Evolutionary conservation across 2,888 invertebrate species (phyloP), one percentile per base, ranked within the genome.

Genomic region (Volucella inflata): DNA sequence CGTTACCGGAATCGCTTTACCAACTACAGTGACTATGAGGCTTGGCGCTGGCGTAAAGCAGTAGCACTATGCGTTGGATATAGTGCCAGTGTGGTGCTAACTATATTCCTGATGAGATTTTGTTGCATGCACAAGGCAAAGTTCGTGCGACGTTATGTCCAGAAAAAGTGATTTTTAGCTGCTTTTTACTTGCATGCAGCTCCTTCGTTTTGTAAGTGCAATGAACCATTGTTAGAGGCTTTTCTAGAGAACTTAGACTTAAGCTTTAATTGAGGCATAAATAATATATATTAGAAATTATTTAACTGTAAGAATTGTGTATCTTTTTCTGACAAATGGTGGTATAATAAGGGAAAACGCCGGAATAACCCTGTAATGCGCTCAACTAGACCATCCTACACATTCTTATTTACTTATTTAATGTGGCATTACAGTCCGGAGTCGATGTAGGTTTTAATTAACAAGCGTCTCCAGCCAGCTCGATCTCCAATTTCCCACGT

Each of bases 1-100:
- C 94, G 95, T 87, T 95, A 94, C 88, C 93, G 95, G 30, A 96
- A 96, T 91, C 93, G 95, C 40, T 96, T 96, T 89, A 87, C 88
- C 0, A 89, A 90, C 60, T 90, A 90, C 89, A 87, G 79, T 3
- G 92, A 92, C 62, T 92, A 91, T 76, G 88, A 91, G 46, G 88
- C 90, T 38, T 92, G 92, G 92, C 89, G 90, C 4, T 89, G 89
- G 50, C 89, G 91, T 6, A 91, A 91, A 60, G 88, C 89, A 17
- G 88, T 90, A 2, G 89, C 90, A 2, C 87, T 91, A 1, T 88
- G 90, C n/a, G 87, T 91, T 11, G 90, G 91, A 57, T 92, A 92
- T 74, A 88, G 90, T 2, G 89, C 91, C 2, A 91, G 89, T 68
- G 76, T 89, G n/a, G 87, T 91, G 14, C 83, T 91, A 40, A 59